Percentiles rank a stretch among this genome's conserved stretches.
Conservation (phyloP, 2,888 invertebrate species). For the Drosophila sordidula region DNA sequence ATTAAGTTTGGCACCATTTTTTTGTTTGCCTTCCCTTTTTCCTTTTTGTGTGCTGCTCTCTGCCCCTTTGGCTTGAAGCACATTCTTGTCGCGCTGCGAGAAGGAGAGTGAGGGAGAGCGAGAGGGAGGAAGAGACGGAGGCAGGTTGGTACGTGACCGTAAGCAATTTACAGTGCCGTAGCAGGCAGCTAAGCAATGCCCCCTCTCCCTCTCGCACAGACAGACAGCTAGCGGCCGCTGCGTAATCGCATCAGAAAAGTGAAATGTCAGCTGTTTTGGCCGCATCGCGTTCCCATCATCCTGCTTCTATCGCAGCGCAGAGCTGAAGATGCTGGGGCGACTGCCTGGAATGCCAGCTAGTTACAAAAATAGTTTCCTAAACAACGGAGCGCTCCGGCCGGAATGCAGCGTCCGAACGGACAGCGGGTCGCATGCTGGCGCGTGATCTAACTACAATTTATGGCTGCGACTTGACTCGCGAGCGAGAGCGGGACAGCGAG, state of each 20-base stretch:
- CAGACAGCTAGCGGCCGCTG: constrained; percentile 38
- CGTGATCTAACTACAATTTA: constrained; percentile 70
- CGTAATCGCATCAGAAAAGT: constrained; percentile 72
- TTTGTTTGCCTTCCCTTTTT: constrained; percentile 26
- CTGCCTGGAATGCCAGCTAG: constrained; percentile 63
- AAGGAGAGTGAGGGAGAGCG: constrained; percentile 5
- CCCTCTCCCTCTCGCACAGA: neutral
- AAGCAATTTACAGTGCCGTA: constrained; percentile 60
- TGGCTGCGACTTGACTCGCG: constrained; percentile 2
- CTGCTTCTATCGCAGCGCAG: neutral
- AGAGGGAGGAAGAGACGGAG: constrained; percentile 25
- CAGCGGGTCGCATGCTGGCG: constrained; percentile 44
- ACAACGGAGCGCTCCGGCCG: constrained; percentile 59
- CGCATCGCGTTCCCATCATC: constrained; percentile 54
- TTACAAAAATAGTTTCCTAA: constrained; percentile 62
- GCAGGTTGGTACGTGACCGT: constrained; percentile 62
- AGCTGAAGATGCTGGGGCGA: constrained; percentile 22
- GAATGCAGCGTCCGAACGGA: constrained; percentile 50
- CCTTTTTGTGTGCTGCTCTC: constrained; percentile 19
- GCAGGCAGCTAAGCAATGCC: constrained; percentile 21
- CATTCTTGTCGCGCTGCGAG: constrained; percentile 57
- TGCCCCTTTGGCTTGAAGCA: constrained; percentile 31
- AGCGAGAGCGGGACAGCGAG: neutral
- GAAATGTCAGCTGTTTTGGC: constrained; percentile 68
- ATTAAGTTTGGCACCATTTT: constrained; percentile 74